These are phyloP conservation scores for Oikopleura albicans DNA, from an alignment of 23 tunicate species.

Conservation along the genomic window DNA sequence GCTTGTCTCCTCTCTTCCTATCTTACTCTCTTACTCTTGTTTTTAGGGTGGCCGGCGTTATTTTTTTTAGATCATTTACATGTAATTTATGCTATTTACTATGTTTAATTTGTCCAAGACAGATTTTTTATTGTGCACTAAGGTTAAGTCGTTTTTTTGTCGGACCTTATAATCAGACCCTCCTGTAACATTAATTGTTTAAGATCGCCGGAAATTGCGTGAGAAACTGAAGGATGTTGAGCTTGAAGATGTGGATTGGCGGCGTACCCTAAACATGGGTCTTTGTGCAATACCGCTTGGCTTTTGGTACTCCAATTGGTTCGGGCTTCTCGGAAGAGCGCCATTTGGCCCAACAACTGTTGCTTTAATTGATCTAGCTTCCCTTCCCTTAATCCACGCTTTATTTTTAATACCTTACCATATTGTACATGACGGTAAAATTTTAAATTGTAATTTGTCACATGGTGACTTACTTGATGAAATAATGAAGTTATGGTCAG, in stretches of 20 bases:
- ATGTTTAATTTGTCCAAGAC: no score
- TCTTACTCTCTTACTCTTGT: no score
- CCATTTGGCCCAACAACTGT: background rate
- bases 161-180: no score
- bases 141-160: no score
- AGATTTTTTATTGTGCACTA: no score
- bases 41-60: no score
- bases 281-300: background rate
- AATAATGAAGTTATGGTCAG: background rate
- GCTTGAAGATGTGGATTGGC: background rate
- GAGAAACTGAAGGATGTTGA: no score
- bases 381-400: background rate
- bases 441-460: background rate
- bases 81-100: no score
- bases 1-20: no score
- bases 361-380: background rate
- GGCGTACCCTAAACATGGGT: background rate
- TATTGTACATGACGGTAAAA: background rate
- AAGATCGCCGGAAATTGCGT: no score
- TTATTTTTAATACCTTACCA: background rate
- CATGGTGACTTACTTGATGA: background rate
- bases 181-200: no score
- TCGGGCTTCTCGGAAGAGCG: background rate
- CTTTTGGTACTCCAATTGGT: conserved; percentile 6
- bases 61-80: no score